Percentiles rank a stretch among this genome's conserved stretches.
phyloP scores from a whole-genome alignment of 1,140 invertebrate species.

The Brachionus paranguensis region DNA sequence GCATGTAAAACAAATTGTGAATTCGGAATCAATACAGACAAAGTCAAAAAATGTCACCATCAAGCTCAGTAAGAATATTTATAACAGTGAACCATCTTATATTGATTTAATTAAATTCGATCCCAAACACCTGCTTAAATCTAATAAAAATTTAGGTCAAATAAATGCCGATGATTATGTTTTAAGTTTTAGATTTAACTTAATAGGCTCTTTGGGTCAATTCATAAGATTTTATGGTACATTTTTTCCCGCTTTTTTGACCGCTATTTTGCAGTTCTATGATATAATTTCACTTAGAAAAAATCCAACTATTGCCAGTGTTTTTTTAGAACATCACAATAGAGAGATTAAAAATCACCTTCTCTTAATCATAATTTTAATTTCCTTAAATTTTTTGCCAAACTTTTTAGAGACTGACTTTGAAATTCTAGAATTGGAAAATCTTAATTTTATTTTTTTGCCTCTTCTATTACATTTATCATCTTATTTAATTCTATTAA shows the following conservation, averaged over 20 bases:
- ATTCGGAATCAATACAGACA: slow-evolving; percentile 1
- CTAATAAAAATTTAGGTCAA: neutral
- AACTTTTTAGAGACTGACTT: neutral
- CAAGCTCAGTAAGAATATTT: neutral
- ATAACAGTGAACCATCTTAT: neutral
- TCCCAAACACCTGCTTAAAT: slow-evolving; percentile 1
- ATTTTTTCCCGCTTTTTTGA: neutral
- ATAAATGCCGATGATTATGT: neutral
- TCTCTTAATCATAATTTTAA: neutral
- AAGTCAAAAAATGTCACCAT: slow-evolving; percentile 26
- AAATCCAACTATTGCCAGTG: no score
- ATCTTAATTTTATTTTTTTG: neutral
- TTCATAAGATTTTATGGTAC: slow-evolving; percentile 13
- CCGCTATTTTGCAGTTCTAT: neutral
- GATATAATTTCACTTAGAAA: neutral
- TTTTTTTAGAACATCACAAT: neutral
- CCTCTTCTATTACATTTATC: neutral
- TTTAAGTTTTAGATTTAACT: neutral
- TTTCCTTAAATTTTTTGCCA: neutral
- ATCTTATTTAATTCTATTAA: neutral
- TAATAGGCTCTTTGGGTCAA: neutral
- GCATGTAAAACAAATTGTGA: neutral
- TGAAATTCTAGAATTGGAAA: neutral
- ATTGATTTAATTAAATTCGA: slow-evolving; percentile 16
- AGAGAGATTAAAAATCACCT: neutral